Evolutionary conservation across 1,140 invertebrate genomes (phyloP), one percentile per base, ranked within the genome.

Genomic region (Sweltsa coloradensis): DNA sequence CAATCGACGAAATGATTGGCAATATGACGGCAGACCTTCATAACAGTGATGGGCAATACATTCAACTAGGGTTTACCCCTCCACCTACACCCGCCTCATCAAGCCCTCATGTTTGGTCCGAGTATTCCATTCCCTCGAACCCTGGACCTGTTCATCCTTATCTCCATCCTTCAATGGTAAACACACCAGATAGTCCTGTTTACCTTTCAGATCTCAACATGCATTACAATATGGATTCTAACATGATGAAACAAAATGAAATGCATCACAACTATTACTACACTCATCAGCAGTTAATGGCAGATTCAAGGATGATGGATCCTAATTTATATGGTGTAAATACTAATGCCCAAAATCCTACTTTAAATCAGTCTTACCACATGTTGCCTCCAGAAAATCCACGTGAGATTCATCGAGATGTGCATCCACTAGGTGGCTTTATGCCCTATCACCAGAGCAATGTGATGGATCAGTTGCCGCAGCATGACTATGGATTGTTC

Each of bases 1-100:
- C 72, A 13, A 62, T 77, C 51, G 74, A 78, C 55, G 72, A 77
- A 58, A 75, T 78, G 43, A 76, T 78, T 21, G 70, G 74, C 49
- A 69, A 74, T 43, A 75, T 77, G 68, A 74, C 74, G 18, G 69
- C 74, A 23, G 74, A 76, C 54, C 65, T 72, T 25, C 70, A 75
- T 51, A 71, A 59, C 59, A 65, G 67, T 19, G 70, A 73, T 44
- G 74, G 73, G 22, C 73, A 73, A 53, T 78, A 75, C 51, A 67
- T 70, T 13, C 71, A 73, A 25, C 68, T 76, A 41, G 70, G 70
- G 13, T 66, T 70, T 45, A 61, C 68, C 18, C 57, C 62, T 44
- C 62, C 66, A 21, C 65, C 64, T 46, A 62, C 65, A 51, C 34
- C 59, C 4, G 51, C 58, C 5, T 31, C 31, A 26, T 31, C 31